Base-by-base conservation (phyloP, 2,797 vertebrate species). In the Phaenicophaeus curvirostris region DNA sequence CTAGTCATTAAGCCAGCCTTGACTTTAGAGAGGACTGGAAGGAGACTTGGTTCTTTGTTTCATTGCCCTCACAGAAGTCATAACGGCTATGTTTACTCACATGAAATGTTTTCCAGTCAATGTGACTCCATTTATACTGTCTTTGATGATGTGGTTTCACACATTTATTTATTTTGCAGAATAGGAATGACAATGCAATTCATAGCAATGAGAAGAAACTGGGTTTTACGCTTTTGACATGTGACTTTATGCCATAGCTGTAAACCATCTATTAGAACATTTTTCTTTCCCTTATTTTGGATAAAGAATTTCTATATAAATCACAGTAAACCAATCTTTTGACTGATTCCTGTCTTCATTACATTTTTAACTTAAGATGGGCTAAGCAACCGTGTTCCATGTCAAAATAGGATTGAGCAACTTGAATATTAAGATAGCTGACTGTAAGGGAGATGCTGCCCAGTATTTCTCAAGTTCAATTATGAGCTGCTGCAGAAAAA, bases 341-440 rank as follows among this genome's bases (percentile, higher is more conserved):
- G 11, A 82, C 65, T 87, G 16, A 17, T 85, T 79, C 44, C 30
- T 85, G 23, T 50, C 61, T 80, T 94, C 25, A 41, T 81, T 87
- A 58, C 25, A 5, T 65, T 84, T 90, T 87, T 58, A 86, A 69
- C 42, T 90, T 85, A 77, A 87, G 6, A 18, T 87, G 20, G 19
- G 6, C 14, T 78, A 63, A 83, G 61, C 19, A 85, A 41, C 35
- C n/a, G 4, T 30, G 30, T 27, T 80, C 30, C 4, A 7, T 31
- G 31, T 71, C n/a, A 71, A 51, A 80, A 85, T 2, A 80, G 11
- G 9, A 59, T 71, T 65, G 91, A 76, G 15, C 1, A 90, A 89
- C 62, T 39, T 24, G 11, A 58, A 17, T 54, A 9, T 59, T 75
- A 46, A 37, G 3, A 44, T 15, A 65, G 11, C 9, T 75, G 54